A percentile compares a stretch with the other conserved stretches of the same genome.
Evolutionary conservation across 2,113 vertebrate species (phyloP).

Genomic region (Nyctibius bracteatus): DNA sequence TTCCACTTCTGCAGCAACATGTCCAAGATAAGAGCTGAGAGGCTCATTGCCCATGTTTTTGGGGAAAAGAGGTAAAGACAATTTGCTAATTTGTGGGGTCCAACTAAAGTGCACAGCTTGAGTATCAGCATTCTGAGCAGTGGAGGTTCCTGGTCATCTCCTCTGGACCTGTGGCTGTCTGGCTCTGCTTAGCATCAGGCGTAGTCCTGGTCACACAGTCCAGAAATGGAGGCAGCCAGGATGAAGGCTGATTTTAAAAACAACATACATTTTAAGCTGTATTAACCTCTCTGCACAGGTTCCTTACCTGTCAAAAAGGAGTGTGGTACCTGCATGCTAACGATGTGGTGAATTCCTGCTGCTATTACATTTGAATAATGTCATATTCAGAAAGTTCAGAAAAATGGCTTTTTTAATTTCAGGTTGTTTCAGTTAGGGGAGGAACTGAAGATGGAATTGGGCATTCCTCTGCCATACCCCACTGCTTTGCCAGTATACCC

Average conservation of each 20-base stretch:
- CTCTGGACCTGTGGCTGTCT: not conserved
- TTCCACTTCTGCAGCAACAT: not conserved
- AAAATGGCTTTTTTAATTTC: not conserved
- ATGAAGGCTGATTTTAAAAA: not conserved
- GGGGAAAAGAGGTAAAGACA: not conserved
- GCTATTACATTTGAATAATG: not conserved
- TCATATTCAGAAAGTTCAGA: not conserved
- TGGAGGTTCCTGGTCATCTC: not conserved
- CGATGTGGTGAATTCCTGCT: not conserved
- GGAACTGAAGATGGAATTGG: not conserved
- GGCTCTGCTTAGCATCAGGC: accelerated
- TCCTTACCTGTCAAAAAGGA: not conserved
- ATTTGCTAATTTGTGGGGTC: not conserved
- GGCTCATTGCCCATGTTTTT: not conserved
- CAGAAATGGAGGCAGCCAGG: not conserved
- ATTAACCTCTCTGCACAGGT: not conserved
- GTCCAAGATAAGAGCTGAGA: not conserved
- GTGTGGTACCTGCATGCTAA: not conserved
- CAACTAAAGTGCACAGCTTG: not conserved
- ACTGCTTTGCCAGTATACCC: not conserved
- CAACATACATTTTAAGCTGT: accelerated
- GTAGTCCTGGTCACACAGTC: not conserved
- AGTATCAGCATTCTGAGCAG: not conserved
- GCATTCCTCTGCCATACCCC: not conserved
- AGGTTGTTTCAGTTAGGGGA: not conserved